Evolutionary conservation across 2,888 invertebrate species (phyloP).

Genomic region (Muscina levida): DNA sequence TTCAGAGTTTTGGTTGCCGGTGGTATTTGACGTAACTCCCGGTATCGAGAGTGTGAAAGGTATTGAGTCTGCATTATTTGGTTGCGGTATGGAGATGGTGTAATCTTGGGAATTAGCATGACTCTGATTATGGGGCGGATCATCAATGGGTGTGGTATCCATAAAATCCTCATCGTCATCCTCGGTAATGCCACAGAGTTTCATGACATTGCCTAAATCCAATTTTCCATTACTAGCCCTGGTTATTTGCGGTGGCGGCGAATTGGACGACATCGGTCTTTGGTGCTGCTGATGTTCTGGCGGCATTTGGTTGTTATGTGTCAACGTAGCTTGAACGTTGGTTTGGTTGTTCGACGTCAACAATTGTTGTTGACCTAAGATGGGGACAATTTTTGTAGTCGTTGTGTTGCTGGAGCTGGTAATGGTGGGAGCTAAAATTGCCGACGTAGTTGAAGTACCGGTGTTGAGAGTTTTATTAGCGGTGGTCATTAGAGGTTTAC

Average conservation of each 20-base stretch:
- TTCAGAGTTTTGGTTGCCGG: not conserved
- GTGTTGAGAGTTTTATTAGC: slow-evolving; percentile 47
- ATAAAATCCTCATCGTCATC: slow-evolving; percentile 84
- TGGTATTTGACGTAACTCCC: slow-evolving; percentile 68
- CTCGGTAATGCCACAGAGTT: slow-evolving; percentile 85
- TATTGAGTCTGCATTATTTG: slow-evolving; percentile 72
- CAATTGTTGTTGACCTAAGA: slow-evolving; percentile 56
- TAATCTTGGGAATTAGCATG: slow-evolving; percentile 70
- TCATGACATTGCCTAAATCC: slow-evolving; percentile 87
- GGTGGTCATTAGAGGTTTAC: slow-evolving; percentile 54
- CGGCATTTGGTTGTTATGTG: slow-evolving; percentile 2
- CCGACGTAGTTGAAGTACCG: slow-evolving; percentile 51
- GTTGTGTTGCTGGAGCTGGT: slow-evolving; percentile 51
- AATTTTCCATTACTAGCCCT: slow-evolving; percentile 81
- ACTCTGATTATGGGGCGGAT: slow-evolving; percentile 61
- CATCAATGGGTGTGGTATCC: slow-evolving; percentile 67
- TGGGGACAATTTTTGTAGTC: slow-evolving; percentile 64
- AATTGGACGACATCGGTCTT: slow-evolving; percentile 68
- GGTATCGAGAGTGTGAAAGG: slow-evolving; percentile 80
- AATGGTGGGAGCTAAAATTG: slow-evolving; percentile 58
- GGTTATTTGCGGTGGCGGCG: slow-evolving; percentile 73
- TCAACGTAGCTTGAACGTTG: slow-evolving; percentile 30
- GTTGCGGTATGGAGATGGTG: slow-evolving; percentile 80
- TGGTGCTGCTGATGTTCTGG: slow-evolving; percentile 47
- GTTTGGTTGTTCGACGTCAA: slow-evolving; percentile 37